phyloP scores from a whole-genome alignment of 1,140 invertebrate genomes.

The Batillaria attramentaria region DNA sequence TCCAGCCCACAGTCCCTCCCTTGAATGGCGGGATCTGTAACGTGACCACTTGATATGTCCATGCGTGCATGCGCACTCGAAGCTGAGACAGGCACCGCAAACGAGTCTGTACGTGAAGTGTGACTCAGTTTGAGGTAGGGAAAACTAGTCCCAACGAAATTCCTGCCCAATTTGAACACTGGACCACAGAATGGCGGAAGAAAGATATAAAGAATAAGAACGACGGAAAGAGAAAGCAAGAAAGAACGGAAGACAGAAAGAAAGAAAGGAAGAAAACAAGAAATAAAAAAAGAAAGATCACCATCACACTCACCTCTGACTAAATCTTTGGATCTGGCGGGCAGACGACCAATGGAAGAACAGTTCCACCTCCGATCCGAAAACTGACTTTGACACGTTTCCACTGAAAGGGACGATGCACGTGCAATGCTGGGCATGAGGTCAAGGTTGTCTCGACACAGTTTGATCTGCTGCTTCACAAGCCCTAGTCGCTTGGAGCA shows the following conservation, averaged over 20 bases:
- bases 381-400: constrained; percentile 83
- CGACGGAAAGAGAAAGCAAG: neutral
- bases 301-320: constrained; percentile 78
- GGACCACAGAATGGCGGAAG: too few species aligned
- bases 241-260: neutral
- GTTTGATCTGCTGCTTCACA: constrained; percentile 81
- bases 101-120: too few species aligned
- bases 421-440: constrained; percentile 83
- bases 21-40: too few species aligned
- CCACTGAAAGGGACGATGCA: constrained; percentile 79
- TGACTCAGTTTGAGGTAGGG: too few species aligned
- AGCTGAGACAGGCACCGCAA: too few species aligned
- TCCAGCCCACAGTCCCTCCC: too few species aligned
- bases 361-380: constrained; percentile 87
- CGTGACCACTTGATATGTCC: too few species aligned
- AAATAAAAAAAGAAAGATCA: neutral
- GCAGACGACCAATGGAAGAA: constrained; percentile 83
- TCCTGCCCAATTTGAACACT: too few species aligned
- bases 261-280: neutral
- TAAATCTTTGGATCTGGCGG: constrained; percentile 84
- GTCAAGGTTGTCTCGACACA: constrained; percentile 84
- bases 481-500: constrained; percentile 74
- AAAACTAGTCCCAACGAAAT: too few species aligned
- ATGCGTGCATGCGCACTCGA: too few species aligned
- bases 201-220: neutral